These are phyloP conservation scores for Pachliopta kotzebuea DNA, from an alignment of 2,888 invertebrate genomes.

Conservation along the genomic window DNA sequence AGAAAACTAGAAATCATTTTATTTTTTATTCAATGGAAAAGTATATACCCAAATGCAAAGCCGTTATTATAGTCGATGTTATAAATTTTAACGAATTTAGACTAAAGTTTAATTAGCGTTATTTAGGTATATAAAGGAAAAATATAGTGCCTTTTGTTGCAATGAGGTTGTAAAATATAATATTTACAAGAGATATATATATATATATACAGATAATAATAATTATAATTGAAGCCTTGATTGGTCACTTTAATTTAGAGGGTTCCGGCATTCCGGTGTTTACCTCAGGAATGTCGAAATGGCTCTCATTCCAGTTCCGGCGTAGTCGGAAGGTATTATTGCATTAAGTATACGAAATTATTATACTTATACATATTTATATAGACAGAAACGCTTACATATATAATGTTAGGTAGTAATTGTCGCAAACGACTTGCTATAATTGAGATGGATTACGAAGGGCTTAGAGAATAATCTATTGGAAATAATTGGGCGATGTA, in stretches of 20 bases:
- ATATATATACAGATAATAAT: background rate
- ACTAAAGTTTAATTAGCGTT: no score
- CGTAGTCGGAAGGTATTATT: conserved; percentile 31
- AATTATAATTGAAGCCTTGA: conserved; percentile 36
- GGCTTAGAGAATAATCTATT: conserved; percentile 31
- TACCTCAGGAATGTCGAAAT: conserved; percentile 60
- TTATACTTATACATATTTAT: conserved; percentile 3
- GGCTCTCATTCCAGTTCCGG: conserved; percentile 54
- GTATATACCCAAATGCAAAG: no score
- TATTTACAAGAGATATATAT: no score
- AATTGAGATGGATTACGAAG: conserved; percentile 32
- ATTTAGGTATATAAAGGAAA: no score
- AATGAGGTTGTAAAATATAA: no score
- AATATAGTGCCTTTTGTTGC: no score
- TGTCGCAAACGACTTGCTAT: conserved; percentile 24
- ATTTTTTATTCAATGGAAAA: no score
- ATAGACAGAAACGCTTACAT: conserved; percentile 2
- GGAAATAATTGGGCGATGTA: conserved; percentile 29
- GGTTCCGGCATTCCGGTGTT: conserved; percentile 55
- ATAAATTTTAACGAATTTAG: no score
- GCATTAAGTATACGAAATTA: conserved; percentile 23
- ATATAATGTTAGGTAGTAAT: conserved; percentile 18
- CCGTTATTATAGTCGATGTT: no score
- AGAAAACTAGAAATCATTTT: no score
- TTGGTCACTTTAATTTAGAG: conserved; percentile 57